phyloP scores from a whole-genome alignment of 2,113 vertebrate genomes.

The Brienomyrus longianalis region DNA sequence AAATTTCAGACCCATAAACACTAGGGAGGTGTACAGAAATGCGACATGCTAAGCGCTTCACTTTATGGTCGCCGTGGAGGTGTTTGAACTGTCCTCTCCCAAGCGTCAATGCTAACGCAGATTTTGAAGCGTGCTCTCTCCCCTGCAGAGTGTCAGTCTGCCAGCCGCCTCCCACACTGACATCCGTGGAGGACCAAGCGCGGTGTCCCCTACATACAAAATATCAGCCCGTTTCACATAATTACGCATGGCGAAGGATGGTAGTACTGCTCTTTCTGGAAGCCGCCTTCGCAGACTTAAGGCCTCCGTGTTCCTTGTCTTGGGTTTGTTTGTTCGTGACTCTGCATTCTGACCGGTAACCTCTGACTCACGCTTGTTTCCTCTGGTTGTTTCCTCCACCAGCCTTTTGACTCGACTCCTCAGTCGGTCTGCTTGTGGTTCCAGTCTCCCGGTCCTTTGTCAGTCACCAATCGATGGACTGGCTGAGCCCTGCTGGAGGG shows the following conservation, averaged over 20 bases:
- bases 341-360: not conserved
- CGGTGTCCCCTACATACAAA: not conserved
- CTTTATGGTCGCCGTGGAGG: not conserved
- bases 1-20: conserved; percentile 21
- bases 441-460: not conserved
- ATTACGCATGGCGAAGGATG: not conserved
- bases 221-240: not conserved
- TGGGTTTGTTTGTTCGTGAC: not conserved
- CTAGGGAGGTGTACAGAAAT: not conserved
- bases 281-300: not conserved
- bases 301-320: not conserved
- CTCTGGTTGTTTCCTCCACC: not conserved
- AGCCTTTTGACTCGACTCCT: not conserved
- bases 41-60: not conserved
- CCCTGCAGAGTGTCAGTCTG: not conserved
- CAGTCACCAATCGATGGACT: not conserved
- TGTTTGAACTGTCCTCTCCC: not conserved
- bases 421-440: not conserved
- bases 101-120: not conserved
- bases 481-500: not conserved
- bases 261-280: not conserved
- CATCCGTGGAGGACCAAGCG: not conserved
- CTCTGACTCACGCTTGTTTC: not conserved
- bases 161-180: not conserved
- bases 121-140: not conserved